phyloP scores from a whole-genome alignment of 1,140 invertebrate species.

The Pentalonia nigronervosa region DNA sequence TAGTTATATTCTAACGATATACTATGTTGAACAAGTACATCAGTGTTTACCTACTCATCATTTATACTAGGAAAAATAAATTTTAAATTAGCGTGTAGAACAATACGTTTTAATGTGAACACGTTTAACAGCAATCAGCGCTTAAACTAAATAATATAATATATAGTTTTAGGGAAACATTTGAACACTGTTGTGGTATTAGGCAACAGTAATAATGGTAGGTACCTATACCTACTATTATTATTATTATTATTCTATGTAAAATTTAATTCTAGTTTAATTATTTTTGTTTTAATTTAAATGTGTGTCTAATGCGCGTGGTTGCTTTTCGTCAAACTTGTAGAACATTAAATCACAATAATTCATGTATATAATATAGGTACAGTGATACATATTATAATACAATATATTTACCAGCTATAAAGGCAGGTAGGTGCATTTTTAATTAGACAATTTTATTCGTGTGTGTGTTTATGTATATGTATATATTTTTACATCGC shows the following conservation, averaged over 20 bases:
- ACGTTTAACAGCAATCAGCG: constrained; percentile 38
- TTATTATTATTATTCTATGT: background rate
- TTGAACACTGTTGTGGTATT: too few relatives aligned
- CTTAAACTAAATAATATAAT: background rate
- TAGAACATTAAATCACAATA: constrained; percentile 4
- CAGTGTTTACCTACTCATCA: background rate
- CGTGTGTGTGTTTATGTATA: background rate
- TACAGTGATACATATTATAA: background rate
- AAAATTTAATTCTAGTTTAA: constrained; percentile 13
- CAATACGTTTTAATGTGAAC: constrained; percentile 41
- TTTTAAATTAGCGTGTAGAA: constrained; percentile 49
- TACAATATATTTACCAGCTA: background rate
- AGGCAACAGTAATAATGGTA: background rate
- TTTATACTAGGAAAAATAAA: background rate
- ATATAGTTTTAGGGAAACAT: constrained; percentile 21
- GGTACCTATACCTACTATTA: background rate
- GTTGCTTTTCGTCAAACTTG: constrained; percentile 9
- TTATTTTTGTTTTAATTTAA: constrained; percentile 17
- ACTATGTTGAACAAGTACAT: background rate
- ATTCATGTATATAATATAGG: background rate
- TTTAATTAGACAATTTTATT: constrained; percentile 19
- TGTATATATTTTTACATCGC: background rate
- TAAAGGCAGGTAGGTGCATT: background rate
- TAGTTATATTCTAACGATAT: background rate
- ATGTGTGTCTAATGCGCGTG: background rate